These are phyloP conservation scores for Drosophila bocki DNA, from an alignment of 1,140 invertebrate species.

Conservation along the genomic window DNA sequence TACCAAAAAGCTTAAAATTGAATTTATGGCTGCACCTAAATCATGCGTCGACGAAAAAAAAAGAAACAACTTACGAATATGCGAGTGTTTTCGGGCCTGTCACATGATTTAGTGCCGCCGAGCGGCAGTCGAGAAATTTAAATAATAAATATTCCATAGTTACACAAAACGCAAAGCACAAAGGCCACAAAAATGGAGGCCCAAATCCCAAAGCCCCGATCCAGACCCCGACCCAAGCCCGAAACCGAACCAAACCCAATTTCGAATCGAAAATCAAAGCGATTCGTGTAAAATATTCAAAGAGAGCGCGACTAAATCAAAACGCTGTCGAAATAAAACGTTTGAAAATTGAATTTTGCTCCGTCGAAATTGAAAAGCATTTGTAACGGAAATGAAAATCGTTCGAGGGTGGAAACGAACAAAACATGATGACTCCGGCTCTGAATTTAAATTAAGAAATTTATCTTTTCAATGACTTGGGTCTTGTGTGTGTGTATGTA, in stretches of 20 bases:
- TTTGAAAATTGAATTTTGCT: slow-evolving; percentile 80
- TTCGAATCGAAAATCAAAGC: slow-evolving; percentile 40
- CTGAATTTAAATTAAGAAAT: slow-evolving; percentile 84
- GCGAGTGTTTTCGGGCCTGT: slow-evolving; percentile 61
- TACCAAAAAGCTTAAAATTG: slow-evolving; percentile 78
- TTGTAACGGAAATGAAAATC: slow-evolving; percentile 80
- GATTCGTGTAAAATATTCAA: slow-evolving; percentile 77
- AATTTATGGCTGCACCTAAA: slow-evolving; percentile 83
- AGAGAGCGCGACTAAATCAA: slow-evolving; percentile 76
- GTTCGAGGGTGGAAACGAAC: slow-evolving; percentile 39
- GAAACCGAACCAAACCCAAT: slow-evolving; percentile 21
- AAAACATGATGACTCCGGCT: slow-evolving; percentile 45
- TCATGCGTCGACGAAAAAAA: slow-evolving; percentile 56
- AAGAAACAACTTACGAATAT: slow-evolving; percentile 44
- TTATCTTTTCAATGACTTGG: slow-evolving; percentile 74
- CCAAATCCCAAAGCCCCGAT: not conserved
- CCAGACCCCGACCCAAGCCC: not conserved
- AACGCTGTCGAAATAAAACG: slow-evolving; percentile 80
- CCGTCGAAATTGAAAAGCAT: slow-evolving; percentile 76
- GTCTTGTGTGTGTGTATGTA: slow-evolving; percentile 46
- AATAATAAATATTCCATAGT: slow-evolving; percentile 83
- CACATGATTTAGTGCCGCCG: slow-evolving; percentile 72
- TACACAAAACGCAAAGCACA: slow-evolving; percentile 46
- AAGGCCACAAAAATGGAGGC: slow-evolving; percentile 61
- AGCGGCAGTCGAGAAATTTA: slow-evolving; percentile 69